phyloP scores from a whole-genome alignment of 1,140 invertebrate species.

The Bombus sibiricus region DNA sequence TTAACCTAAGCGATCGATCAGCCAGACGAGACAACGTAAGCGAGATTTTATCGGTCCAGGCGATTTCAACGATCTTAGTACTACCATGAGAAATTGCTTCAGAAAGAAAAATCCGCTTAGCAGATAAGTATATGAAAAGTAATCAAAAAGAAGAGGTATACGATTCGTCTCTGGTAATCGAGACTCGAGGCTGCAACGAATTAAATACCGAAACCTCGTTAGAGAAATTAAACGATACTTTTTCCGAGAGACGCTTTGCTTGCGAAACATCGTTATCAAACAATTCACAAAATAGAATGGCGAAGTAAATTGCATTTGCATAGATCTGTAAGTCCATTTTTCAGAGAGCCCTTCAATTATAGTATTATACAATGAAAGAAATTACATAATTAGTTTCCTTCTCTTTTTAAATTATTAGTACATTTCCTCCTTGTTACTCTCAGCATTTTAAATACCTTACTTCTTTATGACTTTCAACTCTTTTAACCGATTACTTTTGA shows the following conservation, averaged over 20 bases:
- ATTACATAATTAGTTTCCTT: background rate
- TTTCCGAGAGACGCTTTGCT: no score
- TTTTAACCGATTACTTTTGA: conserved; percentile 1
- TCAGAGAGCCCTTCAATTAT: background rate
- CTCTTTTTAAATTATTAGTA: background rate
- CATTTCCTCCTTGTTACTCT: background rate
- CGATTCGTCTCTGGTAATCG: background rate
- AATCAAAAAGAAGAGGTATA: background rate
- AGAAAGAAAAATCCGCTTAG: conserved; percentile 17
- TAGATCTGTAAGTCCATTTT: background rate
- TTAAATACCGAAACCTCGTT: background rate
- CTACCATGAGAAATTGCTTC: background rate
- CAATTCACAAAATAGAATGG: background rate
- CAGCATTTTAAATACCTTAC: background rate
- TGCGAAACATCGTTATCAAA: background rate
- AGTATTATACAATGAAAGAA: background rate
- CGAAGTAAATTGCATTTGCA: background rate
- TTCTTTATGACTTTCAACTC: background rate
- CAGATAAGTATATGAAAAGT: conserved; percentile 7
- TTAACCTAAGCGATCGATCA: conserved; percentile 12
- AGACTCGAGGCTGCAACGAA: conserved; percentile 2
- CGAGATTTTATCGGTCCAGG: background rate
- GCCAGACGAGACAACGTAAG: background rate
- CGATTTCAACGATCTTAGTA: background rate
- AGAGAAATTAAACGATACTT: background rate